phyloP scores from a whole-genome alignment of 1,140 invertebrate species.

The Caenorhabditis remanei region DNA sequence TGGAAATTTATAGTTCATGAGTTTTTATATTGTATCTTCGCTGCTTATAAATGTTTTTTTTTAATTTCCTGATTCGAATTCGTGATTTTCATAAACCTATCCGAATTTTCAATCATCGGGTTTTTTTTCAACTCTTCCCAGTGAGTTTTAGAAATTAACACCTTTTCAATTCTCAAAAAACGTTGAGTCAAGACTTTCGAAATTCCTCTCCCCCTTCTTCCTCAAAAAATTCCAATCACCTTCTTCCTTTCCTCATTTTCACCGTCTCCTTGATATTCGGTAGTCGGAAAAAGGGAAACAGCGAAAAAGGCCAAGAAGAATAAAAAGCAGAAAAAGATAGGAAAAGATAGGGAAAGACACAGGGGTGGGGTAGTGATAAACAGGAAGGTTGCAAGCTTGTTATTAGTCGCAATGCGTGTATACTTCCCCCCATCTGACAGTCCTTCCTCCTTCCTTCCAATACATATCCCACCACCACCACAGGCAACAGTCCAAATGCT shows the following conservation, averaged over 20 bases:
- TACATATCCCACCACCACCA: constrained; percentile 6
- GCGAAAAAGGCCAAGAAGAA: background rate
- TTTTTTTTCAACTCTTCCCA: no score
- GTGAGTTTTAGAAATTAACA: no score
- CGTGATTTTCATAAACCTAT: no score
- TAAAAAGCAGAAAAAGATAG: background rate
- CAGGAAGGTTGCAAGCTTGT: constrained; percentile 55
- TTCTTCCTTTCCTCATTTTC: background rate
- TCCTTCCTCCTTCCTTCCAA: background rate
- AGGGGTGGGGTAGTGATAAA: constrained; percentile 43
- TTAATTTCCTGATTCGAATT: no score
- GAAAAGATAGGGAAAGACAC: constrained; percentile 14
- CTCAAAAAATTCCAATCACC: background rate
- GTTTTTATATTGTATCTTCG: no score
- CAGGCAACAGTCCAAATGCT: constrained; percentile 10
- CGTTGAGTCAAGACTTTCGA: background rate
- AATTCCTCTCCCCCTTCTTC: background rate
- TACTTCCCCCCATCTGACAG: background rate
- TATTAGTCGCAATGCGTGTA: constrained; percentile 47
- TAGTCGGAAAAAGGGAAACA: background rate
- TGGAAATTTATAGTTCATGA: no score
- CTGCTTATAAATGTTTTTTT: no score
- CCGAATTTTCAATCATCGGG: no score
- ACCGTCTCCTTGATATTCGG: background rate
- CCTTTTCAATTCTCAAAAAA: no score